These are phyloP conservation scores for Alcis repandata DNA, from an alignment of 2,888 invertebrate genomes.

Conservation along the genomic window DNA sequence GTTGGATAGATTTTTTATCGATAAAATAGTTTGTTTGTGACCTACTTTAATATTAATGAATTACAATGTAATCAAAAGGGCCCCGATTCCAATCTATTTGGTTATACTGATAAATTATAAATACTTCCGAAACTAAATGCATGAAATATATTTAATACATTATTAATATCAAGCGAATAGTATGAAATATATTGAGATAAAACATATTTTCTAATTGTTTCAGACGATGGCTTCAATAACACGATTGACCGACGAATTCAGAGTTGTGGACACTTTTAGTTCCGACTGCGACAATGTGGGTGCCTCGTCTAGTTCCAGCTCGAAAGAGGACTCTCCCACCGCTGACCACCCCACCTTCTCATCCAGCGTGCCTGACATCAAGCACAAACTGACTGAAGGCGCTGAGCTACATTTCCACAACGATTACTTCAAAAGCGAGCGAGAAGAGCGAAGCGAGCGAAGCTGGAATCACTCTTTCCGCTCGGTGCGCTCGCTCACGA, in stretches of 20 bases:
- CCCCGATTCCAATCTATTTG: no score
- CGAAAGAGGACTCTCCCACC: constrained; percentile 88
- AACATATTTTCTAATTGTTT: constrained; percentile 34
- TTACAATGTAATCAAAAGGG: no score
- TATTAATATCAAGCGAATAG: no score
- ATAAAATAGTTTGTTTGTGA: no score
- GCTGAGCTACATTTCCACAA: constrained; percentile 72
- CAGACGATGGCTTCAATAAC: constrained; percentile 91
- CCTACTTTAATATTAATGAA: no score
- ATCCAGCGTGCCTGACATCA: constrained; percentile 71
- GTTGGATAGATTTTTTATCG: no score
- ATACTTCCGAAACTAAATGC: no score
- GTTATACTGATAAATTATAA: no score
- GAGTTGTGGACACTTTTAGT: constrained; percentile 89
- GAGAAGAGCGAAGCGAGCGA: constrained; percentile 57
- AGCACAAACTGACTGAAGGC: constrained; percentile 55
- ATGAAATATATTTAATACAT: no score
- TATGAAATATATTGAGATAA: no score
- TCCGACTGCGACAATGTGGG: constrained; percentile 90
- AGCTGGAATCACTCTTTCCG: constrained; percentile 69
- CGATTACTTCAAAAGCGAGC: constrained; percentile 74
- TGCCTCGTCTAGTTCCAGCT: constrained; percentile 86
- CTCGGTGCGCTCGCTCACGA: constrained; percentile 63
- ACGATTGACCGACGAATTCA: constrained; percentile 92
- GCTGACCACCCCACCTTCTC: constrained; percentile 73